These are phyloP conservation scores for Chloebia gouldiae DNA, from an alignment of 2,113 vertebrate species.

Conservation along the genomic window DNA sequence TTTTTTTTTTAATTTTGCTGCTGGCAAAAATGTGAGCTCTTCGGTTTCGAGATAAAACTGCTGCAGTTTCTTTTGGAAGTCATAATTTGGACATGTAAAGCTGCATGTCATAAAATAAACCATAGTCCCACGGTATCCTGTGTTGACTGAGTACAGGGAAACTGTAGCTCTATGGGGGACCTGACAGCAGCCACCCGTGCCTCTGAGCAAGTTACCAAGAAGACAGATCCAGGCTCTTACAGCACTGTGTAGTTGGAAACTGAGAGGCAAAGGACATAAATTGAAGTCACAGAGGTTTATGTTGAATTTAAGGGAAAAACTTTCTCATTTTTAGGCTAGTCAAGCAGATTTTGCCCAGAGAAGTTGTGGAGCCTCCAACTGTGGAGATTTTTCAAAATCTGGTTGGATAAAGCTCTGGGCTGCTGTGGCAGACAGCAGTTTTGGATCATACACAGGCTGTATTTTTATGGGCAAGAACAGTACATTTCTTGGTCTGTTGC, in stretches of 20 bases:
- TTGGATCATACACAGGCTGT: neutral
- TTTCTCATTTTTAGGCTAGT: neutral
- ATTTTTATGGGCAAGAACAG: neutral
- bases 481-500: neutral
- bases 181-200: neutral
- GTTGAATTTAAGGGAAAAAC: neutral
- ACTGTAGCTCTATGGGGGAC: neutral
- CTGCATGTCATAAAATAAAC: neutral
- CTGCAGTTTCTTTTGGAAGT: neutral
- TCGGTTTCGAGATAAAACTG: neutral
- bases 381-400: neutral
- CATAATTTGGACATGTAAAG: neutral
- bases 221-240: neutral
- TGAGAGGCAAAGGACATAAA: neutral
- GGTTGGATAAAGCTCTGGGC: neutral
- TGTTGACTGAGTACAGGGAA: neutral
- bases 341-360: neutral
- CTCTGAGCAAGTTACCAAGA: neutral
- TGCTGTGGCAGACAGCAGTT: neutral
- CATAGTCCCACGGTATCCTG: neutral
- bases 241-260: neutral
- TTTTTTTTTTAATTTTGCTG: neutral
- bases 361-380: neutral
- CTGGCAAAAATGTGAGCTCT: neutral
- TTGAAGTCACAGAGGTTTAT: neutral